These are phyloP conservation scores for Ascidia mentula DNA, from an alignment of 23 tunicate genomes.

Conservation along the genomic window DNA sequence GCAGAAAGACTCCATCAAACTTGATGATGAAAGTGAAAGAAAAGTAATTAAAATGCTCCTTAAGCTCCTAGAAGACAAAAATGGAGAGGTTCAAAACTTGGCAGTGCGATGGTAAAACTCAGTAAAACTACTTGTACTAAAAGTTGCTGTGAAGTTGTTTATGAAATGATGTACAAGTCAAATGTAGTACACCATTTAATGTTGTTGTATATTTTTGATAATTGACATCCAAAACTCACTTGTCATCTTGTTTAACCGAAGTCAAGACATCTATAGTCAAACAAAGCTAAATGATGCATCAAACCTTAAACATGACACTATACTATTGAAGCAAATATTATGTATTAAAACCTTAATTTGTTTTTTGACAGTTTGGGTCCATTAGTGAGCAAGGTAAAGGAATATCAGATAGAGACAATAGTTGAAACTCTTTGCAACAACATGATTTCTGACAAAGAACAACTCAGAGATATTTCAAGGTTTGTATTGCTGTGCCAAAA, in stretches of 20 bases:
- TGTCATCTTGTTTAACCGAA: no score
- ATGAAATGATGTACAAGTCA: no score
- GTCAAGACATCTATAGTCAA: no score
- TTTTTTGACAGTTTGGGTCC: slow-evolving; percentile 81
- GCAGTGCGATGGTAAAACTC: slow-evolving; percentile 81
- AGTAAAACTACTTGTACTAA: no score
- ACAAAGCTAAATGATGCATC: no score
- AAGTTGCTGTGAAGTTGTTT: no score
- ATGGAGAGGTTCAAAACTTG: slow-evolving; percentile 98
- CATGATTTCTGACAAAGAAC: slow-evolving; percentile 95
- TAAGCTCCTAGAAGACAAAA: slow-evolving; percentile 90
- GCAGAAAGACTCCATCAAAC: slow-evolving; percentile 97
- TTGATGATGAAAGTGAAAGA: slow-evolving; percentile 99
- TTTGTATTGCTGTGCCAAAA: not conserved
- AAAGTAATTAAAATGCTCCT: slow-evolving; percentile 89
- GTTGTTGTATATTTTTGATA: not conserved
- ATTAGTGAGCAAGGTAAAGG: slow-evolving; percentile 82
- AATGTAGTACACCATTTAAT: no score
- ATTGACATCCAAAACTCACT: no score
- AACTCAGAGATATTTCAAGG: slow-evolving; percentile 88
- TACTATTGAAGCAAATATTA: not conserved
- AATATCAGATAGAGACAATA: slow-evolving; percentile 81
- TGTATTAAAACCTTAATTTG: not conserved
- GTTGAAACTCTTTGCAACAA: slow-evolving; percentile 88
- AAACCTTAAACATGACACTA: no score